phyloP scores from a whole-genome alignment of 2,113 vertebrate genomes.

The Columba livia region DNA sequence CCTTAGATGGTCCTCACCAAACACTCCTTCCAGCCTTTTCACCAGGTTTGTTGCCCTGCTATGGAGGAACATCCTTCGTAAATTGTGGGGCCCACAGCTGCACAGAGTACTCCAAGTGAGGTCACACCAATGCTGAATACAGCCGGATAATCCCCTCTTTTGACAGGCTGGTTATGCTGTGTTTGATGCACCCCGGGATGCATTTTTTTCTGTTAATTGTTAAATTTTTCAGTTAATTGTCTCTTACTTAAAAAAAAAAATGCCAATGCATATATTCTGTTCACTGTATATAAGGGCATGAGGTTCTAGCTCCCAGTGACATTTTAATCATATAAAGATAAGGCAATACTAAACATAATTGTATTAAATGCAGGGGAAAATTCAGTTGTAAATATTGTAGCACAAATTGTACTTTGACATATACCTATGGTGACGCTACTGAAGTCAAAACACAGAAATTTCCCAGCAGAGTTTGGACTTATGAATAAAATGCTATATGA shows the following conservation, averaged over 20 bases:
- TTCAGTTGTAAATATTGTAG: background rate
- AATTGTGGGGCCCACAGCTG: too few species aligned
- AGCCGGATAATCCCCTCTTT: too few species aligned
- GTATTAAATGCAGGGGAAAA: background rate
- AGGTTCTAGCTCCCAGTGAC: background rate
- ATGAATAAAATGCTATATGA: background rate
- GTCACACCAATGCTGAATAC: too few species aligned
- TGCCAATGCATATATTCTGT: background rate
- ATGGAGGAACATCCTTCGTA: too few species aligned
- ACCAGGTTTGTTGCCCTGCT: too few species aligned
- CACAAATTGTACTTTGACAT: background rate
- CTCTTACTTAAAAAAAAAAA: background rate
- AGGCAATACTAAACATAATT: background rate
- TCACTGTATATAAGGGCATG: background rate
- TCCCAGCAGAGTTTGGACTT: background rate
- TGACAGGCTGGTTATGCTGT: too few species aligned
- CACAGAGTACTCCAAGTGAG: too few species aligned
- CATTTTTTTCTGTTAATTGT: too few species aligned
- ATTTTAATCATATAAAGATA: background rate
- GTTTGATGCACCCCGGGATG: too few species aligned
- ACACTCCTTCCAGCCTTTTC: too few species aligned
- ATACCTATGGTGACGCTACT: background rate
- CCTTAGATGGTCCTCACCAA: too few species aligned
- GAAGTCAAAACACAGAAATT: background rate
- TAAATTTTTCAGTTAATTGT: background rate